Evolutionary conservation across 2,797 vertebrate species (phyloP).

Genomic region (Pangasius krempfi): DNA sequence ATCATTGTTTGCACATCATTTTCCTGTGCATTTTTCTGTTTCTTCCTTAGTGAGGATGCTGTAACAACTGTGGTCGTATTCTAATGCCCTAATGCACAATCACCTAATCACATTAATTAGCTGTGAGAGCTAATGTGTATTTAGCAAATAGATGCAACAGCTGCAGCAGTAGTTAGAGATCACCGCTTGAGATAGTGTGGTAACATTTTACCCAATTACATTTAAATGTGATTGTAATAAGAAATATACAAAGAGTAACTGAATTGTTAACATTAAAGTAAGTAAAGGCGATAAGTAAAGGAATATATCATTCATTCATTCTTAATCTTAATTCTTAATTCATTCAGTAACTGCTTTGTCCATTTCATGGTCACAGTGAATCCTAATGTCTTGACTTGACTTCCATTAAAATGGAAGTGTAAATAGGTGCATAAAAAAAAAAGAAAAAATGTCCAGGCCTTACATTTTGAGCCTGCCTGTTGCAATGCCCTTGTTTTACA

Average conservation of each 20-base stretch:
- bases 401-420: background rate
- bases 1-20: background rate
- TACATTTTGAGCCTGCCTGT: background rate
- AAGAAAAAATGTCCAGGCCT: background rate
- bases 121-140: background rate
- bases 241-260: background rate
- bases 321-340: background rate
- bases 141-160: conserved; percentile 18
- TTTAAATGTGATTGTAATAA: background rate
- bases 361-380: background rate
- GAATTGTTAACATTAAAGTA: background rate
- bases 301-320: background rate
- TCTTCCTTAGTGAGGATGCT: background rate
- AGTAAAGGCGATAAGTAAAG: background rate
- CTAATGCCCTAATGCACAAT: background rate
- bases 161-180: background rate
- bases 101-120: background rate
- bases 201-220: background rate
- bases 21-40: background rate
- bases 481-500: background rate
- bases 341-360: background rate
- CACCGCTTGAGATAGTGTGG: background rate
- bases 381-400: background rate
- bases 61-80: background rate
- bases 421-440: background rate